These are phyloP conservation scores for Acipenser oxyrinchus DNA, from an alignment of 2,797 vertebrate species.

Conservation along the genomic window DNA sequence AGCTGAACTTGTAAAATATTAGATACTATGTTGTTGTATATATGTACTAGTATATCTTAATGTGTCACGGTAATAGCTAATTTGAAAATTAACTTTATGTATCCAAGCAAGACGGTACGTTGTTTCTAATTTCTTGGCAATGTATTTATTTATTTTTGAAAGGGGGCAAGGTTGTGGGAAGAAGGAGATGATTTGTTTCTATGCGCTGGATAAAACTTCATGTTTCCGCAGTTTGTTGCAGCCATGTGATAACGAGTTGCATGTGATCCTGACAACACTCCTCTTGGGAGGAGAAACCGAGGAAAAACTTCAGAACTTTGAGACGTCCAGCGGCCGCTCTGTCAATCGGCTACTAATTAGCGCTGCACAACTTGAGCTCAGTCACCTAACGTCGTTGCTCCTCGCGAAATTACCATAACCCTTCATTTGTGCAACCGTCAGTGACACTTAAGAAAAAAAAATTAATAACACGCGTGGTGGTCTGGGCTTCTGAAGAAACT, in stretches of 20 bases:
- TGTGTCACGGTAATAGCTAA: no score
- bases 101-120: no score
- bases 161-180: constrained; percentile 1
- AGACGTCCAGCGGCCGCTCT: not conserved
- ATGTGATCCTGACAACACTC: constrained; percentile 27
- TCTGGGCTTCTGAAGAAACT: constrained; percentile 1
- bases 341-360: not conserved
- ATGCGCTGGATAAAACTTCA: constrained; percentile 18
- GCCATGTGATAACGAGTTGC: constrained; percentile 27
- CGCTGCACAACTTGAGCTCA: not conserved
- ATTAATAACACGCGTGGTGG: not conserved
- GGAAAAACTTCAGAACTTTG: constrained; percentile 12
- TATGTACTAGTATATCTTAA: no score
- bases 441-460: not conserved
- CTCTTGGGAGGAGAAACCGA: constrained; percentile 35
- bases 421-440: not conserved
- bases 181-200: not conserved
- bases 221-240: constrained; percentile 35
- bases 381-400: not conserved
- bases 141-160: constrained; percentile 30
- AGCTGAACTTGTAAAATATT: no score
- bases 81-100: no score
- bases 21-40: no score
- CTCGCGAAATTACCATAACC: not conserved
- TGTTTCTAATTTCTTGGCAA: no score